A percentile compares a stretch with the other conserved stretches of the same genome.
phyloP scores from a whole-genome alignment of 2,888 invertebrate species.

The Opisthograptis luteolata region DNA sequence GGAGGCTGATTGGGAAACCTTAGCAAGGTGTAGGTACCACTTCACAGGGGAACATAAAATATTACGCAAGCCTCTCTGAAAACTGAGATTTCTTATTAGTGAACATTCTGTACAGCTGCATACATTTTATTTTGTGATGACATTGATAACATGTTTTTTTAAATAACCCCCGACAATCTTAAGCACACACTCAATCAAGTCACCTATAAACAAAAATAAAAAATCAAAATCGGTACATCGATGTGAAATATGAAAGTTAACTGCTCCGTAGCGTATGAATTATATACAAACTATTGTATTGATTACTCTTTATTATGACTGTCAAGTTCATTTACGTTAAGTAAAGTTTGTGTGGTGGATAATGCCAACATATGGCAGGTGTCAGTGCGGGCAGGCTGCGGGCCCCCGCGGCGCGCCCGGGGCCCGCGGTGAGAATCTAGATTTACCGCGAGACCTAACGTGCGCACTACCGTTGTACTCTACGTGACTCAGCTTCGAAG shows the following conservation, averaged over 20 bases:
- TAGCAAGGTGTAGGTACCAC: not conserved
- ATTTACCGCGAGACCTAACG: slow-evolving; percentile 12
- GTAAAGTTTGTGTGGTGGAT: slow-evolving; percentile 7
- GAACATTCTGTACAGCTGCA: too few species aligned
- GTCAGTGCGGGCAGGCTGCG: not conserved
- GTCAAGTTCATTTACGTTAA: not conserved
- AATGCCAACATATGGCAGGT: slow-evolving; percentile 10
- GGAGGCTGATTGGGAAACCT: slow-evolving; percentile 1
- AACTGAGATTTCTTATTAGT: too few species aligned
- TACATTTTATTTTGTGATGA: too few species aligned
- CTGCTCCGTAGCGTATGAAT: too few species aligned
- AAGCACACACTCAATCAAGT: too few species aligned
- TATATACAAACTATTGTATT: not conserved
- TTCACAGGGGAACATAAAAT: not conserved
- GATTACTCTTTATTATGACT: not conserved
- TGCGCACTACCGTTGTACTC: slow-evolving; percentile 2
- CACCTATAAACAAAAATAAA: too few species aligned
- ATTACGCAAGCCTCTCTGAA: too few species aligned
- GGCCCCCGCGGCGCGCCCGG: slow-evolving; percentile 5
- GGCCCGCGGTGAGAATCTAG: slow-evolving; percentile 5
- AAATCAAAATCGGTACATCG: too few species aligned
- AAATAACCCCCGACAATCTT: too few species aligned
- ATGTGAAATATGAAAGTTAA: too few species aligned
- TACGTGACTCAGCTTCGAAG: not conserved
- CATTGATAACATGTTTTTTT: too few species aligned